phyloP scores from a whole-genome alignment of 2,888 invertebrate genomes.

The Melolontha melolontha region DNA sequence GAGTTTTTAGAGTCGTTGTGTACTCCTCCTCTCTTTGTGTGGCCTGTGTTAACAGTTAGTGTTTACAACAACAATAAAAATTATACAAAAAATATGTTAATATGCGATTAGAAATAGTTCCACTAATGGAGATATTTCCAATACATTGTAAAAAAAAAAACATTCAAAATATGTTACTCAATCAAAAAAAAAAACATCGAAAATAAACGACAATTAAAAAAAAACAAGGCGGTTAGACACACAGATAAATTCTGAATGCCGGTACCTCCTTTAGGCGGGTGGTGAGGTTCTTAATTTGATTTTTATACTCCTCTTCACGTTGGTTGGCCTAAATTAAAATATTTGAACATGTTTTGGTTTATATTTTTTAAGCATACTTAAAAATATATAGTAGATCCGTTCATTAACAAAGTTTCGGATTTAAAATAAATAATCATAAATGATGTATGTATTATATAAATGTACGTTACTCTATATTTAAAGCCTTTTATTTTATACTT shows the following conservation, averaged over 20 bases:
- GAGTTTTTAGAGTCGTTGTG: conserved; percentile 89
- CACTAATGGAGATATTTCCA: conserved; percentile 8
- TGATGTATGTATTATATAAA: conserved; percentile 1
- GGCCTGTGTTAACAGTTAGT: conserved; percentile 75
- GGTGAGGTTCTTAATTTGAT: conserved; percentile 99
- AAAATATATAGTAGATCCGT: no score
- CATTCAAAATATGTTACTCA: conserved; percentile 5
- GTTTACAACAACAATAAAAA: conserved; percentile 35
- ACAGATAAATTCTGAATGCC: conserved; percentile 44
- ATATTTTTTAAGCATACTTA: no score
- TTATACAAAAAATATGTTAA: conserved; percentile 14
- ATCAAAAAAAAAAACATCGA: conserved; percentile 40
- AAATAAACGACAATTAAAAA: conserved; percentile 34
- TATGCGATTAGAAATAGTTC: neutral
- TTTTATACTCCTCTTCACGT: conserved; percentile 99
- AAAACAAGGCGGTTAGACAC: conserved; percentile 43
- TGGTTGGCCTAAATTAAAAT: conserved; percentile 87
- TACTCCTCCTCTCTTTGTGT: conserved; percentile 95
- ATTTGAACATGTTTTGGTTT: neutral
- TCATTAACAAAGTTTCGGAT: neutral
- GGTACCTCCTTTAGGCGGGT: conserved; percentile 99
- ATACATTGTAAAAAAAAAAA: conserved; percentile 1
- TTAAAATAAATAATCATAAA: no score
- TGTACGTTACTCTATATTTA: no score
- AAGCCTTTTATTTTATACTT: no score